Percentiles rank a stretch among this genome's conserved stretches.
These are phyloP conservation scores for Lamellibrachia luymesi DNA, from an alignment of 1,140 invertebrate genomes.

Conservation along the genomic window DNA sequence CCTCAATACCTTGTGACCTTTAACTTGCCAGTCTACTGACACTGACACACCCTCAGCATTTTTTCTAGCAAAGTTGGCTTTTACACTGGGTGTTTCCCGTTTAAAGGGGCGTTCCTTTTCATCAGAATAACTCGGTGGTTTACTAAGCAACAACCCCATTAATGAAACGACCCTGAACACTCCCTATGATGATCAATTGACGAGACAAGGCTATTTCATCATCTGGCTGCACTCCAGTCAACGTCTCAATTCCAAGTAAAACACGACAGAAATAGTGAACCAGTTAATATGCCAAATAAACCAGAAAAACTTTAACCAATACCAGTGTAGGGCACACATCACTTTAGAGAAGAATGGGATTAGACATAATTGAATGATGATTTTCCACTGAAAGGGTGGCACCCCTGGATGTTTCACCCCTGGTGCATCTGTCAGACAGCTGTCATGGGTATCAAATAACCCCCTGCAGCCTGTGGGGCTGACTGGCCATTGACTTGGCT, in stretches of 20 bases:
- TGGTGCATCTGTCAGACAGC: background rate
- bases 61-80: background rate
- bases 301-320: background rate
- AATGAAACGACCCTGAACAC: background rate
- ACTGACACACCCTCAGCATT: background rate
- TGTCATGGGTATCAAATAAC: background rate
- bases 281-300: background rate
- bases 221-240: background rate
- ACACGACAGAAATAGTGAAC: background rate
- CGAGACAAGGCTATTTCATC: background rate
- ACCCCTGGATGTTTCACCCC: background rate
- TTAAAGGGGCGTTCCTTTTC: background rate
- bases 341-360: background rate
- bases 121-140: background rate
- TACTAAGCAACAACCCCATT: constrained; percentile 1
- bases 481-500: background rate
- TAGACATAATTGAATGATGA: background rate
- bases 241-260: background rate
- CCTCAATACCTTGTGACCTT: background rate
- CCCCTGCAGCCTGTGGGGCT: background rate
- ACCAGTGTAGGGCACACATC: background rate
- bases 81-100: background rate
- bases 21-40: background rate
- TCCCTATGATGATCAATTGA: background rate
- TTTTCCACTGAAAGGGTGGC: background rate